Base-by-base conservation (phyloP, 92 coral and sea anemone species). In the Palythoa heliodiscus region DNA sequence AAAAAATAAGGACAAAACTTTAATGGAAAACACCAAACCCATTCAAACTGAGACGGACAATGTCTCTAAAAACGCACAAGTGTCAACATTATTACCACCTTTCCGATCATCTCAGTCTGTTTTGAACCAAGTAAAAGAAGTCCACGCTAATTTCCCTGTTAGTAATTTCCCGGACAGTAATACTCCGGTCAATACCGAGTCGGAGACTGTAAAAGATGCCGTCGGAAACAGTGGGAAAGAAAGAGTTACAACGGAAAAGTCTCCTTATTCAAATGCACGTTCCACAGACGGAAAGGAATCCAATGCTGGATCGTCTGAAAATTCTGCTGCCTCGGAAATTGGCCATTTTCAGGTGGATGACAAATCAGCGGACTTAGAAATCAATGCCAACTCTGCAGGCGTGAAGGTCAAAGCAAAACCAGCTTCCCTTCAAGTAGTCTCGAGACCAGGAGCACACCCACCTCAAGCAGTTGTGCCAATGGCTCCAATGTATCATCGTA, bases 331-430 rank as follows among this genome's bases (percentile, higher is more conserved):
- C 69, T 90, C 98, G 10, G 98, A 94, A 61, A 93, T 94, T 17
- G 98, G 98, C 2, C 98, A 95, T 89, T 97, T 97, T 78, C 99
- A 93, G 88, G 97, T 97, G 1, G 95, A 93, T 67, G 99, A 97
- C 84, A 97, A 97, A 77, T 97, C 99, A 25, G 99, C 99, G 2
- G 99, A 97, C 89, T 87, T 97, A 81, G 99, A 97, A 87, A 97
- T 97, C 82, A 95, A 97, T 82, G 99, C 99, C 15, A 95, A 97
- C 82, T 97, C 99, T 9, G 95, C 97, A 17, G 99, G 99, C 50
- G 99, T 97, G 11, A 91, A 92, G 83, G 99, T 97, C 23, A 97
- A 97, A 84, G 99, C 99, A 37, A 97, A 97, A 85, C 99, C 99
- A 38, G 99, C 99, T 25, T 97, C 99, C 14, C 92, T 97, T 20